A percentile compares a stretch with the other conserved stretches of the same genome.
phyloP scores from a whole-genome alignment of 2,113 vertebrate genomes.

The Oryzias javanicus region DNA sequence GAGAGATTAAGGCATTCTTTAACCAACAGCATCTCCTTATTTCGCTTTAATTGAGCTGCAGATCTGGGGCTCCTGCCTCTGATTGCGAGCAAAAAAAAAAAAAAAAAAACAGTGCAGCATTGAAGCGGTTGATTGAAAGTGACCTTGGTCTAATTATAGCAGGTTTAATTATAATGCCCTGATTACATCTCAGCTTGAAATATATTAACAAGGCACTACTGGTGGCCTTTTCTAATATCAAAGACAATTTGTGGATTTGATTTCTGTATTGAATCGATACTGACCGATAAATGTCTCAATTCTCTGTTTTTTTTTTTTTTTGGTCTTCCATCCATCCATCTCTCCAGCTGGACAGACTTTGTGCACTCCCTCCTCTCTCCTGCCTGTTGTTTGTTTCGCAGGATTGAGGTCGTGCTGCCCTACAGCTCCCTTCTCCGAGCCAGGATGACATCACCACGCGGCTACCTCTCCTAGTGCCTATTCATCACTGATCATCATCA shows the following conservation, averaged over 20 bases:
- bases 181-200: constrained; percentile 60
- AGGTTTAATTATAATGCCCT: constrained; percentile 65
- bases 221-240: constrained; percentile 34
- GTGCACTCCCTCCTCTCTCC: constrained; percentile 11
- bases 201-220: constrained; percentile 39
- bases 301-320: not conserved
- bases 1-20: constrained; percentile 35
- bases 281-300: constrained; percentile 13
- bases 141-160: constrained; percentile 70
- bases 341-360: not conserved
- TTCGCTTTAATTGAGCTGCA: constrained; percentile 55
- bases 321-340: not conserved
- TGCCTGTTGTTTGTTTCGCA: constrained; percentile 27
- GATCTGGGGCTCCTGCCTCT: constrained; percentile 40
- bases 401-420: constrained; percentile 65
- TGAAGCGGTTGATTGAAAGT: constrained; percentile 65
- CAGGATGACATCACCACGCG: constrained; percentile 69
- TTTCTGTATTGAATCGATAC: constrained; percentile 36
- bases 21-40: constrained; percentile 23
- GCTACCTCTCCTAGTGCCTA: constrained; percentile 58
- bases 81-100: constrained; percentile 50
- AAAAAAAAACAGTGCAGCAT: constrained; percentile 22
- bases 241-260: constrained; percentile 22
- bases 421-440: constrained; percentile 52
- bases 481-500: constrained; percentile 72